Evolutionary conservation across 2,888 invertebrate genomes (phyloP).

Genomic region (Embidobia sp.): DNA sequence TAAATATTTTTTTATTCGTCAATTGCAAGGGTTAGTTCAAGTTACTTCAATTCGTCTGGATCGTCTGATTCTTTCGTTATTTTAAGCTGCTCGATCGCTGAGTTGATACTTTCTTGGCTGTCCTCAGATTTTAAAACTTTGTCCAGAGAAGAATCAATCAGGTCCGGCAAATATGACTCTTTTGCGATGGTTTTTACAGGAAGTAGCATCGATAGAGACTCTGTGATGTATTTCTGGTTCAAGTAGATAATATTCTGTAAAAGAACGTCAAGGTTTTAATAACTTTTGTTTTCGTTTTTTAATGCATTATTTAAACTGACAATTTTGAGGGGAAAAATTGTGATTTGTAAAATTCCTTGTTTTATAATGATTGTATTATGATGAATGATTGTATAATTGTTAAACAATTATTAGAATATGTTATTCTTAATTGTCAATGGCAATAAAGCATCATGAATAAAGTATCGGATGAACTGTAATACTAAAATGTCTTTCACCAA

Average conservation of each 20-base stretch:
- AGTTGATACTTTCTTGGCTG: conserved; percentile 9
- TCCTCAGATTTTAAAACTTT: conserved; percentile 21
- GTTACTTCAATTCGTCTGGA: background rate
- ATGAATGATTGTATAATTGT: no score
- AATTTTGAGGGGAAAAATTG: no score
- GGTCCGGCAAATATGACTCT: conserved; percentile 68
- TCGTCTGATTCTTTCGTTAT: conserved; percentile 11
- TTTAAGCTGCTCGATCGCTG: conserved; percentile 5
- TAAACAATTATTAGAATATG: no score
- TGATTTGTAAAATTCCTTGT: no score
- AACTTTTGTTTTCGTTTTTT: background rate
- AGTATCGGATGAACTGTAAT: no score
- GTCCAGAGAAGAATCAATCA: conserved; percentile 40
- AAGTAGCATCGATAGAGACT: conserved; percentile 78
- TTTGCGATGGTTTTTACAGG: conserved; percentile 76
- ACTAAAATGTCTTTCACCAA: no score
- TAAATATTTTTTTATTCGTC: conserved; percentile 45
- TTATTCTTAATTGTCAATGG: no score
- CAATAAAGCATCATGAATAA: no score
- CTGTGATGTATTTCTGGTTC: conserved; percentile 77
- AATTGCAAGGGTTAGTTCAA: no score
- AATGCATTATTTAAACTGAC: background rate
- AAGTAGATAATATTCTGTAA: conserved; percentile 79
- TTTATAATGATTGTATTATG: no score
- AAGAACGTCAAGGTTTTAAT: conserved; percentile 44